Percentiles rank a stretch among this genome's conserved stretches.
phyloP scores from a whole-genome alignment of 2,888 invertebrate genomes.

The Drosophila ezoana region DNA sequence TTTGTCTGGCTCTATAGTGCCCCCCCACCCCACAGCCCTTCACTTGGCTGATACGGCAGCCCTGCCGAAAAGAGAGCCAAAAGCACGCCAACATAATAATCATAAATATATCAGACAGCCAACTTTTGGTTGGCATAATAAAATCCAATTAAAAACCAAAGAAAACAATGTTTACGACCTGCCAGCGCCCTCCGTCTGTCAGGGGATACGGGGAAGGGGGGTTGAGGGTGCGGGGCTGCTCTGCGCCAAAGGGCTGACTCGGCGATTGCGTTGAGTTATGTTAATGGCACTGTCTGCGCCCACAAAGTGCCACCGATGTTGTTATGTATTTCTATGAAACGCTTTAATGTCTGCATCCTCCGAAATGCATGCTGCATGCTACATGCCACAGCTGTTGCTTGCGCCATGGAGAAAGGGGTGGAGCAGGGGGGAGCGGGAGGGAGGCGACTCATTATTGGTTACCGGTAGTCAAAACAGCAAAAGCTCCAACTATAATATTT shows the following conservation, averaged over 20 bases:
- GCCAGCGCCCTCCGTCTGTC: constrained; percentile 47
- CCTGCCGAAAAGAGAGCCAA: constrained; percentile 57
- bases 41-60: constrained; percentile 39
- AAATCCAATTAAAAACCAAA: constrained; percentile 81
- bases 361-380: constrained; percentile 51
- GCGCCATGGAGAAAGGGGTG: background rate
- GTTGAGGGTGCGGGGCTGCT: constrained; percentile 15
- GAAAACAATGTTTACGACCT: constrained; percentile 80
- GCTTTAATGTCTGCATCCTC: constrained; percentile 51
- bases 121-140: constrained; percentile 76
- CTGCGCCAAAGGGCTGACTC: constrained; percentile 48
- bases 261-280: constrained; percentile 70
- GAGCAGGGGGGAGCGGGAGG: background rate
- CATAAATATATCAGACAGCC: constrained; percentile 82
- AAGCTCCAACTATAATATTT: constrained; percentile 40
- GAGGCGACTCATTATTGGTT: constrained; percentile 28
- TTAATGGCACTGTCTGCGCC: constrained; percentile 72
- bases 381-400: constrained; percentile 42
- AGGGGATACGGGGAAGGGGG: background rate
- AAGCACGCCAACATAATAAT: constrained; percentile 82
- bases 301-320: constrained; percentile 65
- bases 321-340: constrained; percentile 22
- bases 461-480: constrained; percentile 35
- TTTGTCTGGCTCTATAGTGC: no score
- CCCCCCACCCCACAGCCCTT: no score